Conservation (phyloP, 2,113 vertebrate species). For the Pseudorectes ferrugineus region DNA sequence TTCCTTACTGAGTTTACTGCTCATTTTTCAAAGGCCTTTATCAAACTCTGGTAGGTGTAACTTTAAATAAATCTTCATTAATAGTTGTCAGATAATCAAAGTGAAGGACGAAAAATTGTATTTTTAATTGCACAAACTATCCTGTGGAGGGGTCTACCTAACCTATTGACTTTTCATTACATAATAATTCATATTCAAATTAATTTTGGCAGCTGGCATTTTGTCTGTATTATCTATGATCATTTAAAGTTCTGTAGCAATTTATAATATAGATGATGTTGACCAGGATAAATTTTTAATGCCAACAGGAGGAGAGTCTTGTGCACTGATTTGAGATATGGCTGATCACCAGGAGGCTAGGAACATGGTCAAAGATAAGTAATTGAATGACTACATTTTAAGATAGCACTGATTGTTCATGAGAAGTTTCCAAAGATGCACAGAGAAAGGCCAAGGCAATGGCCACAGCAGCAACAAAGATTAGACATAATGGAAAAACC, state of each 20-base stretch:
- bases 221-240: neutral
- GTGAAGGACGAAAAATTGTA: neutral
- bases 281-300: neutral
- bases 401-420: neutral
- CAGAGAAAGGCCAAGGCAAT: neutral
- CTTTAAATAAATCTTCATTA: neutral
- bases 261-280: neutral
- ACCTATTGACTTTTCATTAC: neutral
- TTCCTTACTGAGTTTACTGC: neutral
- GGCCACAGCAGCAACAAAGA: neutral
- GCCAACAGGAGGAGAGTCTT: neutral
- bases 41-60: neutral
- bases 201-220: slow-evolving; percentile 7
- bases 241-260: neutral
- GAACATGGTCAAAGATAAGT: neutral
- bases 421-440: neutral
- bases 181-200: neutral
- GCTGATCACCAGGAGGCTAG: neutral
- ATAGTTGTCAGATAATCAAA: neutral
- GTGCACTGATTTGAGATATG: neutral
- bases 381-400: neutral
- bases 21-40: neutral
- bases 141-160: neutral
- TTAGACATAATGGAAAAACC: neutral
- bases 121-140: neutral